Evolutionary conservation across 2,888 invertebrate species (phyloP).

Genomic region (Cerastoderma edule): DNA sequence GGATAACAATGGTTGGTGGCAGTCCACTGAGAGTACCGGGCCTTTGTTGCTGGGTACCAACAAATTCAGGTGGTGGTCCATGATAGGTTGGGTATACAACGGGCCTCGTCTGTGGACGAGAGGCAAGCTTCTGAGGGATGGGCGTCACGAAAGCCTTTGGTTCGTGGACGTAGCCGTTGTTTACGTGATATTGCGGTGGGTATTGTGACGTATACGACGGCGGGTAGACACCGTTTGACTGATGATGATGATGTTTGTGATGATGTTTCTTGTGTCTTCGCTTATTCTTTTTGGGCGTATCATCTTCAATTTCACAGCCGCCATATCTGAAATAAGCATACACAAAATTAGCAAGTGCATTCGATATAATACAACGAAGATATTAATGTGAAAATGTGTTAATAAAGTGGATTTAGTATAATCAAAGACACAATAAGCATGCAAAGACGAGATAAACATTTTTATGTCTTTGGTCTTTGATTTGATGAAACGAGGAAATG

Average conservation of each 20-base stretch:
- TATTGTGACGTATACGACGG: no score
- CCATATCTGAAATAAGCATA: slow-evolving; percentile 21
- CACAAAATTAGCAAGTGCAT: no score
- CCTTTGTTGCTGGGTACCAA: slow-evolving; percentile 1
- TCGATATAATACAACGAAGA: no score
- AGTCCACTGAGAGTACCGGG: slow-evolving; percentile 40
- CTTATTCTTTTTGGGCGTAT: slow-evolving; percentile 30
- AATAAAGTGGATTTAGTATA: no score
- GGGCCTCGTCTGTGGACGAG: slow-evolving; percentile 15
- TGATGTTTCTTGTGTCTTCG: slow-evolving; percentile 23
- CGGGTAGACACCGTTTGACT: slow-evolving; percentile 17
- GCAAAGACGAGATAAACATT: no score
- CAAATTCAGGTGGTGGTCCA: slow-evolving; percentile 44
- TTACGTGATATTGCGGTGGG: slow-evolving; percentile 20
- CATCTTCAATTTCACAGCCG: slow-evolving; percentile 9
- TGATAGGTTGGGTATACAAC: slow-evolving; percentile 43
- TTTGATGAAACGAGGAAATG: no score
- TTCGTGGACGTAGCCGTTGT: slow-evolving; percentile 6
- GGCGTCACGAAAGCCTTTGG: slow-evolving; percentile 25
- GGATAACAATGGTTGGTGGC: slow-evolving; percentile 42
- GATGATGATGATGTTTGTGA: neutral
- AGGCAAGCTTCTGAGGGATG: neutral
- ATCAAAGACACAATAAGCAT: no score
- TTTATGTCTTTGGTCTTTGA: no score
- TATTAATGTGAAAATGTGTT: no score